Evolutionary conservation across 2,113 vertebrate species (phyloP).

Genomic region (Meleagris gallopavo): DNA sequence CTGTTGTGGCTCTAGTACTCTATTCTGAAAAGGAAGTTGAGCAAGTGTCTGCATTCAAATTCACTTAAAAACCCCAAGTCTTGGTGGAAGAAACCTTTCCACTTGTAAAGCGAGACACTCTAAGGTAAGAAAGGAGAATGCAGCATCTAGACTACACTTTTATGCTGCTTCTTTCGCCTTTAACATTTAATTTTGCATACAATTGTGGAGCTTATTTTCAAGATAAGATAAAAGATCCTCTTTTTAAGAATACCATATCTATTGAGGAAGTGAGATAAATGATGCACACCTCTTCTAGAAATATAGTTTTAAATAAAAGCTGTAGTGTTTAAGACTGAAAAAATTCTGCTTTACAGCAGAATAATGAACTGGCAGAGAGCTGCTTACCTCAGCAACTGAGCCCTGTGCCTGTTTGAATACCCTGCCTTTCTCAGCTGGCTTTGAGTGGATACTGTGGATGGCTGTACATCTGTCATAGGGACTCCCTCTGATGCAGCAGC

Average conservation of each 20-base stretch:
- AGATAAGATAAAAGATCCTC: slow-evolving; percentile 27
- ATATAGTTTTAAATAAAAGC: neutral
- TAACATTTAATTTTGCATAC: slow-evolving; percentile 3
- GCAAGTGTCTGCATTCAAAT: neutral
- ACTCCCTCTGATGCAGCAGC: neutral
- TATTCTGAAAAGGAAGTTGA: neutral
- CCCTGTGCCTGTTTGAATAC: neutral
- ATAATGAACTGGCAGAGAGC: neutral
- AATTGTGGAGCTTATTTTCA: slow-evolving; percentile 3
- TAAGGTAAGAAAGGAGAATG: neutral
- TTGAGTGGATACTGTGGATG: neutral
- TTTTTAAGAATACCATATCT: neutral
- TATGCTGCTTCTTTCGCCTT: neutral
- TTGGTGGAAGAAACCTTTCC: neutral
- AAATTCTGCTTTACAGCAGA: neutral
- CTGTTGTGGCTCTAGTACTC: neutral
- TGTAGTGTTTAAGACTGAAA: neutral
- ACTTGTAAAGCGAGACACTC: neutral
- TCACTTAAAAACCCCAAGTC: neutral
- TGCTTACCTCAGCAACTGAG: neutral
- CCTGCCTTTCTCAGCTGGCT: neutral
- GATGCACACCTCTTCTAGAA: neutral
- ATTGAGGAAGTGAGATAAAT: slow-evolving; percentile 13
- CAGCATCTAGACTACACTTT: neutral
- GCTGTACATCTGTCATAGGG: neutral